Percentiles rank a stretch among this genome's conserved stretches.
phyloP scores from a whole-genome alignment of 2,113 vertebrate species.

The Colaptes auratus region DNA sequence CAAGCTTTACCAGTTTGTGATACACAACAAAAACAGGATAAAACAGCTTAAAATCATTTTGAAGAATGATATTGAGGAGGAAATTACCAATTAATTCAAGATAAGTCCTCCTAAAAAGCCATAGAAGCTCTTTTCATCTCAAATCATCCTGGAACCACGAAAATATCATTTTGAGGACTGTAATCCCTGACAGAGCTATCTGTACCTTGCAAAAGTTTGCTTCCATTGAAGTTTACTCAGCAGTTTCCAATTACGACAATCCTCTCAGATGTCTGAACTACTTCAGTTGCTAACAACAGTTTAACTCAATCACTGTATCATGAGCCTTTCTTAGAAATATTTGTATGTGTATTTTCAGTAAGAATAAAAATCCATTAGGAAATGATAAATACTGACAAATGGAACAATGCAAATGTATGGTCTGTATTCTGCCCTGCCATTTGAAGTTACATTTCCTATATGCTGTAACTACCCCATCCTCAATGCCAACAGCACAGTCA shows the following conservation, averaged over 20 bases:
- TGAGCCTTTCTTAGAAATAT: neutral
- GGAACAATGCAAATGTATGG: neutral
- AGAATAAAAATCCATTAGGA: neutral
- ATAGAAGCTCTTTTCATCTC: neutral
- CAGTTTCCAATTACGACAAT: slow-evolving; percentile 50
- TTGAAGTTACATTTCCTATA: neutral
- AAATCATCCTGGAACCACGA: neutral
- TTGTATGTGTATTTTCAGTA: slow-evolving; percentile 9
- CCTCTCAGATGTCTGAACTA: slow-evolving; percentile 4
- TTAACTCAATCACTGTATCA: slow-evolving; percentile 9
- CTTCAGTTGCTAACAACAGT: slow-evolving; percentile 68
- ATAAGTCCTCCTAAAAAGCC: neutral
- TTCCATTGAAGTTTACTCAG: slow-evolving; percentile 51
- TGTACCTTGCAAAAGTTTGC: neutral
- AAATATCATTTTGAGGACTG: neutral
- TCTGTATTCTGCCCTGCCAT: neutral
- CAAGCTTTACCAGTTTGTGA: neutral
- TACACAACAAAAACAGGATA: neutral
- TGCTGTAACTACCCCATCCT: neutral
- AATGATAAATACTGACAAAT: neutral
- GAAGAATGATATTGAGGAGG: neutral
- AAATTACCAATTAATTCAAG: neutral
- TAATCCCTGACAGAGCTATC: neutral
- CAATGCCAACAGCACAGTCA: neutral
- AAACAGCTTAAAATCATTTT: neutral